Base-by-base conservation (phyloP, 1,140 invertebrate genomes). In the Drosophila chauvacae region DNA sequence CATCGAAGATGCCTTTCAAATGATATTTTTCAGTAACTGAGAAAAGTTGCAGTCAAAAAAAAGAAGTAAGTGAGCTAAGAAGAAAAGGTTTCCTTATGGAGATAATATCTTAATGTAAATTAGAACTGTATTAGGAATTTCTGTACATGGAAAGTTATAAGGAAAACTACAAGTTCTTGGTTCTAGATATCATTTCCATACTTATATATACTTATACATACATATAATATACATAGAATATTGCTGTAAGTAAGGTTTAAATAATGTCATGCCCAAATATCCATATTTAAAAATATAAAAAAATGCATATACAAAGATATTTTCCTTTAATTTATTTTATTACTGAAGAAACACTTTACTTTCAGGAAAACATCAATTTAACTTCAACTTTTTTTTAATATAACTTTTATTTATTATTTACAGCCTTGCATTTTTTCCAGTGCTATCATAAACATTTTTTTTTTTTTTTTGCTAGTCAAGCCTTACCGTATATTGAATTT, bases 1-100 rank as follows among this genome's bases (percentile, higher is more conserved):
- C 65, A 62, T 44, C 37, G 51, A 56, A 56, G 53, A 72, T 72
- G 70, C 55, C 39, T 72, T 73, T 73, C 51, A 73, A 72, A 60
- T 59, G 45, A 71, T 71, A 72, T 71, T 72, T 72, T 56, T 37
- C 18, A 56, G 14, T 7, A 20, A 55, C 53, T 55, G 14, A 23
- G 14, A 23, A 20, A 39, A 55, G 18, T 23, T 55, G 7, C 3
- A 4, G 13, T 1, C 7, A 2, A 2, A 9, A 7, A 53, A 2
- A 20, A 14, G 2, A 53, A n/a, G 5, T 28, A n/a, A 4, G 6
- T n/a, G 0, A 23, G 14, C 14, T 47, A 9, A 13, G 13, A 23
- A 16, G 13, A 45, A 1, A 6, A 20, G 18, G 11, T 13, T 47
- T 23, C 1, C 3, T 26, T 9, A 4, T 5, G 14, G 14, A 48